A percentile compares a stretch with the other conserved stretches of the same genome.
Conservation (phyloP, 1,140 invertebrate species). For the Phymastichus coffea region DNA sequence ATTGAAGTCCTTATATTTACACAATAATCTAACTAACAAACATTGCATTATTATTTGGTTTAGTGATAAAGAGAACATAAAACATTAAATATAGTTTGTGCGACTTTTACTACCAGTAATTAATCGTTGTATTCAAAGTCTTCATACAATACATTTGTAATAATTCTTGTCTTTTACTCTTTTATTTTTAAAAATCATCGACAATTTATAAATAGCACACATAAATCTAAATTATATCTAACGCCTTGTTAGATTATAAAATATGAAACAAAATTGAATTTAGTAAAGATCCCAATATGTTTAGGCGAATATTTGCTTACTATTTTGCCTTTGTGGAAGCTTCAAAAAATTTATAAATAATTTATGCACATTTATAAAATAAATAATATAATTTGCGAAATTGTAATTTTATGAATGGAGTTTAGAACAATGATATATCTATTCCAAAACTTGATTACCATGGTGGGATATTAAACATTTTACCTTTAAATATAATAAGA, state of each 20-base stretch:
- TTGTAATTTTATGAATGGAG: background rate
- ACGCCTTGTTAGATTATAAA: conserved; percentile 29
- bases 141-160: conserved; percentile 16
- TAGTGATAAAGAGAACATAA: conserved; percentile 5
- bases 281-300: conserved; percentile 20
- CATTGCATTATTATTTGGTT: conserved; percentile 12
- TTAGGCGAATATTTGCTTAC: conserved; percentile 19
- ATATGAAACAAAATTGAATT: conserved; percentile 31
- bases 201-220: conserved; percentile 33
- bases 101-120: conserved; percentile 9
- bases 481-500: conserved; percentile 22
- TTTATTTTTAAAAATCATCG: conserved; percentile 26
- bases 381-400: background rate
- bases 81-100: conserved; percentile 25
- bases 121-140: conserved; percentile 21
- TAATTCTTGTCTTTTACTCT: conserved; percentile 13
- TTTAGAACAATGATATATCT: background rate
- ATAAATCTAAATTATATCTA: conserved; percentile 28
- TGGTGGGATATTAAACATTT: conserved; percentile 22
- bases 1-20: background rate
- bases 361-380: background rate
- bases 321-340: background rate
- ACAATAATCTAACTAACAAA: background rate
- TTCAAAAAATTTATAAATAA: background rate
- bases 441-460: background rate